Base-by-base conservation (phyloP, 2,797 vertebrate species). In the Mycteria americana region DNA sequence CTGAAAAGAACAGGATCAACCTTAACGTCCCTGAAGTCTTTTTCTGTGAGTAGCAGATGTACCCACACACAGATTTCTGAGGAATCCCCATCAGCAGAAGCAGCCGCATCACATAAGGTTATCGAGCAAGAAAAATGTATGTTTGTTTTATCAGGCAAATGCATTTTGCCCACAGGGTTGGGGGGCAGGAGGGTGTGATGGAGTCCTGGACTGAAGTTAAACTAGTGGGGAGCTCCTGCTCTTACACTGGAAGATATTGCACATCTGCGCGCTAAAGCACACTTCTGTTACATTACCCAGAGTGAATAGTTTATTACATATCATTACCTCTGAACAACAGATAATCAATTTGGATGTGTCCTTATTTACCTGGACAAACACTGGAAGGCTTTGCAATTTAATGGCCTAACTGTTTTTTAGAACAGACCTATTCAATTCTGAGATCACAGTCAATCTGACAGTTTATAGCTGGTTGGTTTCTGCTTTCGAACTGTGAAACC, bases 361-460 rank as follows among this genome's bases (percentile, higher is more conserved):
- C 94, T 97, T 97, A 97, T 97, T 96, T 93, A 86, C 88, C 93
- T 95, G 90, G 92, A 97, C 96, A 97, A 97, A 92, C 82, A 94
- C 67, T 93, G 72, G 76, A 95, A 96, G 79, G 89, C 78, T 96
- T 68, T 81, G 94, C 93, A 88, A 95, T 97, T 97, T 95, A 93
- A 78, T 95, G 92, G 94, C 95, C 68, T 74, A 91, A 92, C 73
- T 94, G 69, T 93, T 97, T 76, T 88, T 93, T 95, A 97, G 87
- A 96, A 93, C 88, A 96, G 86, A 96, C 89, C 91, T 37, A 94
- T 77, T 85, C 76, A 96, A 74, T 87, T 95, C 84, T 76, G 53
- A 95, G 76, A 94, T 79, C 70, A 88, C 86, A 63, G 65, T 93
- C 94, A 91, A 94, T 97, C 89, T 93, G 95, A 93, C 31, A 19